Evolutionary conservation across 2,113 vertebrate genomes (phyloP).

Genomic region (Melanocharis versteri): DNA sequence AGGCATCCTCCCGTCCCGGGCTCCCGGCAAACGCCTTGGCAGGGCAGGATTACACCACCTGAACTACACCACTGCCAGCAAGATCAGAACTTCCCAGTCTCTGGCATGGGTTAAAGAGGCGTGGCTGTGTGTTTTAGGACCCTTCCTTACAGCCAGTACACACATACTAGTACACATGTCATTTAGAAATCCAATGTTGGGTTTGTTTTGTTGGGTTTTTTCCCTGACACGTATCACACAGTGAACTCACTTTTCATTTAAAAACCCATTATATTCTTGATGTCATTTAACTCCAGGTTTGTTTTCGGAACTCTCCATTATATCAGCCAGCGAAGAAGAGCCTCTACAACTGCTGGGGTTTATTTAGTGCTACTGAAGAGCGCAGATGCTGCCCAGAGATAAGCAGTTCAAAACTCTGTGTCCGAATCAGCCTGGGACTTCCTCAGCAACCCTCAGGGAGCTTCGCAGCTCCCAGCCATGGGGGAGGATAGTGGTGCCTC

Average conservation of each 20-base stretch:
- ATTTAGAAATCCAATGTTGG: neutral
- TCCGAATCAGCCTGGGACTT: neutral
- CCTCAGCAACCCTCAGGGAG: neutral
- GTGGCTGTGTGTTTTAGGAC: neutral
- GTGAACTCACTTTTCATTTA: neutral
- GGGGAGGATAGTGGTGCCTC: neutral
- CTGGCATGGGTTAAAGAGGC: neutral
- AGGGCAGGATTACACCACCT: accelerated
- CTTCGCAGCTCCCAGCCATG: neutral
- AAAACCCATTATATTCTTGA: neutral
- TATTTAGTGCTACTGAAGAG: neutral
- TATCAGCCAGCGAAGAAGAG: neutral
- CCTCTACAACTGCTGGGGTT: neutral
- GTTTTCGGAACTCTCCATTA: neutral
- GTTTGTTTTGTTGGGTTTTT: neutral
- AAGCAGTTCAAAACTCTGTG: neutral
- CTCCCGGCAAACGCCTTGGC: neutral
- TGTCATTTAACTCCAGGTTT: neutral
- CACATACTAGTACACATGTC: neutral
- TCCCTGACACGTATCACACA: neutral
- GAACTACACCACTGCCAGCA: neutral
- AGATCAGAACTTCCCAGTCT: neutral
- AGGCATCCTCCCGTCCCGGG: neutral
- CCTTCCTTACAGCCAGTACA: neutral
- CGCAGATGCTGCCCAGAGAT: neutral